These are phyloP conservation scores for Latheticus oryzae DNA, from an alignment of 2,888 invertebrate species.

Conservation along the genomic window DNA sequence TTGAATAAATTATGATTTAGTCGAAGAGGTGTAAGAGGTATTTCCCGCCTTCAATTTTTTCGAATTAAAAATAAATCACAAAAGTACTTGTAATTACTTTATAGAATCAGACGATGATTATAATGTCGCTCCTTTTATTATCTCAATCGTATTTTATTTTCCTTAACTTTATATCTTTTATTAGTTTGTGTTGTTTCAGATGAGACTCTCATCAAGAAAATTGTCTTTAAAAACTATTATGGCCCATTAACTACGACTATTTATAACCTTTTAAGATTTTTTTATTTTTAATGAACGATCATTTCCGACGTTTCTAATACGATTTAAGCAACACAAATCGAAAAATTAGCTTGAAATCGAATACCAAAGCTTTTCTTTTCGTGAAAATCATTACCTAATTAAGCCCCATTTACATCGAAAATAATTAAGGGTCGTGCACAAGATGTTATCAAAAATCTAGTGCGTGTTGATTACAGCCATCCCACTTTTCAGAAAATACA, in stretches of 20 bases:
- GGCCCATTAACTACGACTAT: neutral
- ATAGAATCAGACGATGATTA: no score
- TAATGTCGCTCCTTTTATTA: no score
- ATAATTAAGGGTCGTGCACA: slow-evolving; percentile 49
- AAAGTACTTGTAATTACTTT: no score
- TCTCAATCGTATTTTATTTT: no score
- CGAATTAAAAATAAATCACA: no score
- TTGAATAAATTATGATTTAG: no score
- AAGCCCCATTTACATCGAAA: slow-evolving; percentile 51
- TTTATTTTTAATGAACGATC: slow-evolving; percentile 6
- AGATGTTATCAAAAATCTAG: slow-evolving; percentile 47
- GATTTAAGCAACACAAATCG: slow-evolving; percentile 10
- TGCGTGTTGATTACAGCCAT: slow-evolving; percentile 41
- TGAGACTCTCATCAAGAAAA: slow-evolving; percentile 1
- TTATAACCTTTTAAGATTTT: neutral
- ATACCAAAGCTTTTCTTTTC: no score
- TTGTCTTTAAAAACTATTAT: slow-evolving; percentile 7
- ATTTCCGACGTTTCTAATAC: slow-evolving; percentile 8
- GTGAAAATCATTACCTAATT: slow-evolving; percentile 43
- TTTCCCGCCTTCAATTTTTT: no score
- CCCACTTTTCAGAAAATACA: neutral
- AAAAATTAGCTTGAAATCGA: slow-evolving; percentile 16
- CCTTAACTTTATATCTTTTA: no score
- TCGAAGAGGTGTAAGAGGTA: no score
- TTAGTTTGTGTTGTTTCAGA: no score